A percentile compares a stretch with the other conserved stretches of the same genome.
phyloP scores from a whole-genome alignment of 2,113 vertebrate species.

The Pardalotus punctatus region DNA sequence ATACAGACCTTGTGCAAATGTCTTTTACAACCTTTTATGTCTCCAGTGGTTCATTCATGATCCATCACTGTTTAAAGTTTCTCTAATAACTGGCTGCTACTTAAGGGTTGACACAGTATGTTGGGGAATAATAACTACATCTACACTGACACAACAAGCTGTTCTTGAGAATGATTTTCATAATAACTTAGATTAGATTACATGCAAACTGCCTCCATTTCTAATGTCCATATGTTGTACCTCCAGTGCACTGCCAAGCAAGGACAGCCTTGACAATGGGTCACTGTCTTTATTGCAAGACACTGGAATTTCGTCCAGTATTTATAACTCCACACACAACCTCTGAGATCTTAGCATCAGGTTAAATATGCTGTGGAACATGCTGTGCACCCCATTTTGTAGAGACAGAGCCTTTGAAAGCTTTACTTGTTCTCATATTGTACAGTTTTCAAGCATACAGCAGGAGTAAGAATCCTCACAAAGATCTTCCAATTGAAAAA shows the following conservation, averaged over 20 bases:
- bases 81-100: not conserved
- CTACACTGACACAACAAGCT: not conserved
- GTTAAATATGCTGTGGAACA: not conserved
- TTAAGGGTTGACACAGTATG: not conserved
- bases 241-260: accelerated
- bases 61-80: not conserved
- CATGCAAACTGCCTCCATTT: not conserved
- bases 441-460: not conserved
- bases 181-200: not conserved
- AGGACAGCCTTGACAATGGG: not conserved
- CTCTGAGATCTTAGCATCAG: not conserved
- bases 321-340: not conserved
- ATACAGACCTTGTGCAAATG: not conserved
- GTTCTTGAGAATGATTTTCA: not conserved
- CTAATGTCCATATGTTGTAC: not conserved
- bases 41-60: not conserved
- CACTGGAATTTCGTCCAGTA: not conserved
- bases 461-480: not conserved
- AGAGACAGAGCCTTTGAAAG: not conserved
- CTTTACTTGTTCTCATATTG: not conserved
- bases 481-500: not conserved
- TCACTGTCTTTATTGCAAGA: not conserved
- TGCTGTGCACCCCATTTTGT: not conserved
- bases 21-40: not conserved
- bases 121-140: not conserved